phyloP scores from a whole-genome alignment of 2,113 vertebrate genomes.

The Prinia subflava region DNA sequence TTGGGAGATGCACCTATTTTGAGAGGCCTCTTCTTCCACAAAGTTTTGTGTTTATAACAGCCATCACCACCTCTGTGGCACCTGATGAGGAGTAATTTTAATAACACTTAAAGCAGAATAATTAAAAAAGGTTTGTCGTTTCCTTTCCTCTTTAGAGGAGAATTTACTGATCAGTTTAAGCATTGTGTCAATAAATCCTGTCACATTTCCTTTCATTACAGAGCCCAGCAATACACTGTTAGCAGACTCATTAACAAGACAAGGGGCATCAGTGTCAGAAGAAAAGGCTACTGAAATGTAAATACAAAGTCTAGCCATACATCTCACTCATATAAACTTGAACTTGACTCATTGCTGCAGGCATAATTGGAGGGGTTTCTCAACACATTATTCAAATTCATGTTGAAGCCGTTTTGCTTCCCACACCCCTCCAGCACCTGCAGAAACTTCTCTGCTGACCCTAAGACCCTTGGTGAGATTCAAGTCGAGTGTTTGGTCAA shows the following conservation, averaged over 20 bases:
- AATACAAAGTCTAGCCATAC: constrained; percentile 29
- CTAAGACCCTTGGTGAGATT: constrained; percentile 32
- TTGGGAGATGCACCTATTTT: background rate
- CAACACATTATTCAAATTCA: constrained; percentile 51
- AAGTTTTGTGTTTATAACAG: background rate
- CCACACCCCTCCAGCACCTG: constrained; percentile 32
- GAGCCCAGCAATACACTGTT: background rate
- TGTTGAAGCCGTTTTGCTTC: constrained; percentile 41
- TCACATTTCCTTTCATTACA: background rate
- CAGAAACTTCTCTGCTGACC: constrained; percentile 56
- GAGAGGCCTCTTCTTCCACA: constrained; percentile 9
- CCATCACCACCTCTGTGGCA: background rate
- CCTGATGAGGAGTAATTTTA: background rate
- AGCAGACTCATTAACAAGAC: constrained; percentile 30
- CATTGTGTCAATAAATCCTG: background rate
- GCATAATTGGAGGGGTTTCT: background rate
- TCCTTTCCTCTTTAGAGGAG: constrained; percentile 9
- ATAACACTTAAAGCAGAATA: background rate
- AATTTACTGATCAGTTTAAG: constrained; percentile 24
- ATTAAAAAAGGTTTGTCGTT: background rate
- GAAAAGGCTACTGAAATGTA: constrained; percentile 35
- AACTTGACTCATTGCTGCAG: constrained; percentile 23
- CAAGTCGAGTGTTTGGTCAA: constrained; percentile 5
- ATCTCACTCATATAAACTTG: background rate
- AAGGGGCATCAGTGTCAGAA: background rate